Conservation (phyloP, 2,888 invertebrate species). For the Quadroppia sp. region DNA sequence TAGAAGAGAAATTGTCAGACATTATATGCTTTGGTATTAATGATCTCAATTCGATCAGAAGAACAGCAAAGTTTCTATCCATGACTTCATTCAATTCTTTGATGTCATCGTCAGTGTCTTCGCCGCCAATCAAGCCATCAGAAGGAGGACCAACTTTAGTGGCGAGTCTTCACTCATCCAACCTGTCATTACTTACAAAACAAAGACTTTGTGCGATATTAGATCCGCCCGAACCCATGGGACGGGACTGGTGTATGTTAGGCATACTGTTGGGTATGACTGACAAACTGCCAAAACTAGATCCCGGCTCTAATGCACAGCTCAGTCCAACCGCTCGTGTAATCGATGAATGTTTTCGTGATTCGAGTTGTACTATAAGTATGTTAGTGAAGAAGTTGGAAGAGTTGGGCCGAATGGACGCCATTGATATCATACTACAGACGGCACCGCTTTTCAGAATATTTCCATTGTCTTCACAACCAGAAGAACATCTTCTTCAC, state of each 20-base stretch:
- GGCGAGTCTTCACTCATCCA: conserved; percentile 60
- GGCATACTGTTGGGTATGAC: conserved; percentile 58
- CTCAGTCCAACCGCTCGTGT: conserved; percentile 51
- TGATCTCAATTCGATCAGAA: conserved; percentile 52
- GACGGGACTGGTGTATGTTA: conserved; percentile 59
- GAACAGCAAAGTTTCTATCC: neutral
- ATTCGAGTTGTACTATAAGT: conserved; percentile 55
- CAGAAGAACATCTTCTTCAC: conserved; percentile 37
- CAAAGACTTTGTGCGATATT: conserved; percentile 55
- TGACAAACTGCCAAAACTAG: conserved; percentile 58
- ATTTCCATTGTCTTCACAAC: conserved; percentile 45
- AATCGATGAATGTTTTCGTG: conserved; percentile 57
- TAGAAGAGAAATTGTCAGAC: conserved; percentile 59
- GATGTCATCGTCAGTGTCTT: neutral
- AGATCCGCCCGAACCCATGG: conserved; percentile 58
- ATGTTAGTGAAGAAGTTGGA: conserved; percentile 59
- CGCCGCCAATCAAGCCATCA: conserved; percentile 2
- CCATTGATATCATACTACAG: conserved; percentile 59
- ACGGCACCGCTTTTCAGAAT: conserved; percentile 57
- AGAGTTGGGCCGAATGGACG: conserved; percentile 62
- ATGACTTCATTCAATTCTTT: conserved; percentile 31
- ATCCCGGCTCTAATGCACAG: conserved; percentile 50
- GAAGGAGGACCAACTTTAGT: conserved; percentile 53
- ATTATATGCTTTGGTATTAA: conserved; percentile 60
- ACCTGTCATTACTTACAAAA: conserved; percentile 61